These are phyloP conservation scores for Steatocranus sp. DNA, from an alignment of 2,797 vertebrate genomes.

Conservation along the genomic window DNA sequence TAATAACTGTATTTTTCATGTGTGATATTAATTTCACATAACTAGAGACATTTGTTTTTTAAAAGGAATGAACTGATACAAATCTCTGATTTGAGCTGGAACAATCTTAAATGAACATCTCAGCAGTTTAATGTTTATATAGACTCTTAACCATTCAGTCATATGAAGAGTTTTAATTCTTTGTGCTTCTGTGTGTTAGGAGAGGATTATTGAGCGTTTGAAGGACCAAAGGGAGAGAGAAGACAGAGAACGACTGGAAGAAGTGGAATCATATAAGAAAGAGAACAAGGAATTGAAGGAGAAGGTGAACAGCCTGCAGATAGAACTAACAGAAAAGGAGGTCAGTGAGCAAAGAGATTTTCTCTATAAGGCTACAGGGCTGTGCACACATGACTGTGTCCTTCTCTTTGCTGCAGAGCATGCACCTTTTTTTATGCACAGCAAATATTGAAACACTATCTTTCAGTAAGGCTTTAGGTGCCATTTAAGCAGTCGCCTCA, in stretches of 20 bases:
- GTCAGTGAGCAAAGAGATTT: slow-evolving; percentile 65
- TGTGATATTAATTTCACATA: background rate
- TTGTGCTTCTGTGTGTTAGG: slow-evolving; percentile 69
- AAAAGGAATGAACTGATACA: background rate
- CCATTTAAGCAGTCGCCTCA: background rate
- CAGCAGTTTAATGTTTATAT: background rate
- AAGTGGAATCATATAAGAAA: slow-evolving; percentile 95
- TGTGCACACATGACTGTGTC: background rate
- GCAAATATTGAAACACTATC: background rate
- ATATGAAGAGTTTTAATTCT: background rate
- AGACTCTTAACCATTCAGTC: background rate
- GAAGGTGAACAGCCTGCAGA: slow-evolving; percentile 92
- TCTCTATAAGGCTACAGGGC: background rate
- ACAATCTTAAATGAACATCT: background rate
- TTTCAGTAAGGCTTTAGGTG: background rate
- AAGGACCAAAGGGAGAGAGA: slow-evolving; percentile 97
- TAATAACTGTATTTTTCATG: background rate
- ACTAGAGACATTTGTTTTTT: background rate
- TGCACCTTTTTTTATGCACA: background rate
- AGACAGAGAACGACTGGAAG: slow-evolving; percentile 93
- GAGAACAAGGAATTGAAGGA: slow-evolving; percentile 99
- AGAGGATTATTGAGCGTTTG: slow-evolving; percentile 97
- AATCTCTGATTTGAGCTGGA: background rate
- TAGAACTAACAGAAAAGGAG: slow-evolving; percentile 97
- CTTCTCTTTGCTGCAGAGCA: background rate